These are phyloP conservation scores for Lutjanus argentimaculatus DNA, from an alignment of 2,797 vertebrate species.

Conservation along the genomic window DNA sequence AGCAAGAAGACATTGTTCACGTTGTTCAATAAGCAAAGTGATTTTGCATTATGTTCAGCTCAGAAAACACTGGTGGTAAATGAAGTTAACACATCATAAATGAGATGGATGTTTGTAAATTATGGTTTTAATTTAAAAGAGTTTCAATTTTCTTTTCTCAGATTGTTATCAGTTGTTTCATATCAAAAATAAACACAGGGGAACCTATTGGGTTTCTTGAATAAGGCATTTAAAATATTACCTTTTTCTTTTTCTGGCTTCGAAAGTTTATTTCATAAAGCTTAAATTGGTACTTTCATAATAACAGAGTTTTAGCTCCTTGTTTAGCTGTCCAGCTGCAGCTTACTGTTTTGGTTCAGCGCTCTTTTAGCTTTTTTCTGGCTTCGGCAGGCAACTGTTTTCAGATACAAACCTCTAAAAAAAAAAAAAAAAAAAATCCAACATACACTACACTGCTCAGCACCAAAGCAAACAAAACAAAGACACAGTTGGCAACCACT, in stretches of 20 bases:
- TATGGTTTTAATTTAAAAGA: background rate
- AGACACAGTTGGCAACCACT: background rate
- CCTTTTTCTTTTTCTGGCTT: background rate
- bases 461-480: background rate
- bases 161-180: background rate
- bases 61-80: background rate
- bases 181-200: background rate
- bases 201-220: background rate
- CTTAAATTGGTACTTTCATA: too few relatives aligned
- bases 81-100: background rate
- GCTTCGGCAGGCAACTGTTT: background rate
- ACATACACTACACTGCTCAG: background rate
- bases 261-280: too few relatives aligned
- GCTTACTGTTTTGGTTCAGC: background rate
- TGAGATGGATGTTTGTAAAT: background rate
- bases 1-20: background rate
- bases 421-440: too few relatives aligned
- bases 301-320: background rate
- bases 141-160: background rate
- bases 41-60: background rate
- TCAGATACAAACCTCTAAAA: too few relatives aligned
- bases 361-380: background rate
- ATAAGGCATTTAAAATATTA: background rate
- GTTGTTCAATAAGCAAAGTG: background rate
- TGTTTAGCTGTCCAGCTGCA: background rate